Evolutionary conservation across 2,888 invertebrate genomes (phyloP).

Genomic region (Orthonychiurus folsomi): DNA sequence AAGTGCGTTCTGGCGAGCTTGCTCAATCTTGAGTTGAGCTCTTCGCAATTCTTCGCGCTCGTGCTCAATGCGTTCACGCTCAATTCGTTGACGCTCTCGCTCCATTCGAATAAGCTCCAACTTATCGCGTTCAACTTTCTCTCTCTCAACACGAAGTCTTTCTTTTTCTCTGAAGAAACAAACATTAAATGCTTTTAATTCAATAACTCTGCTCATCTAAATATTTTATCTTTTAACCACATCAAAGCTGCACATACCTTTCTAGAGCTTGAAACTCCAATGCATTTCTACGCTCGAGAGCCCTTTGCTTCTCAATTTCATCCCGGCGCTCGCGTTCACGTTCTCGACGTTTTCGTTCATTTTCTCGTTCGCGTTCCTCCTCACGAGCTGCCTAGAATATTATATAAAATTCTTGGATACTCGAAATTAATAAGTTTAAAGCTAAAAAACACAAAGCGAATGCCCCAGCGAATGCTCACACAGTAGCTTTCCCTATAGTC

Average conservation of each 20-base stretch:
- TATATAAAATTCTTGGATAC: not conserved
- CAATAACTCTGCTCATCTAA: not conserved
- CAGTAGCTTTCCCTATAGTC: too few relatives aligned
- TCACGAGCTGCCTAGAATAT: slow-evolving; percentile 41
- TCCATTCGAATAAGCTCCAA: slow-evolving; percentile 73
- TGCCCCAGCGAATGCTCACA: too few relatives aligned
- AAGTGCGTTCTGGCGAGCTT: not conserved
- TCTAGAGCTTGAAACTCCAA: slow-evolving; percentile 28
- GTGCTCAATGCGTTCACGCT: slow-evolving; percentile 50
- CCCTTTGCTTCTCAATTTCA: slow-evolving; percentile 66
- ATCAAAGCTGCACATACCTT: slow-evolving; percentile 19
- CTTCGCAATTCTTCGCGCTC: slow-evolving; percentile 76
- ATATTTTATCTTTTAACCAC: slow-evolving; percentile 1
- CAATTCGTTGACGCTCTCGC: slow-evolving; percentile 68
- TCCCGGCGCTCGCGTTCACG: slow-evolving; percentile 67
- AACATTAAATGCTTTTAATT: too few relatives aligned
- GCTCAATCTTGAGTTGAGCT: slow-evolving; percentile 18
- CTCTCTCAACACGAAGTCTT: slow-evolving; percentile 70
- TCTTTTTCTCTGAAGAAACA: slow-evolving; percentile 57
- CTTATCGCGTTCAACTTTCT: slow-evolving; percentile 78
- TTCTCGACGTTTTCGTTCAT: slow-evolving; percentile 54
- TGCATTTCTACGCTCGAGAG: slow-evolving; percentile 60
- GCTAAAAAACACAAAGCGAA: too few relatives aligned
- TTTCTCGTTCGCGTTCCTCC: slow-evolving; percentile 50
- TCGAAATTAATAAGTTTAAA: too few relatives aligned